Conservation (phyloP, 2,113 vertebrate genomes). For the Hippocampus guttulatus region DNA sequence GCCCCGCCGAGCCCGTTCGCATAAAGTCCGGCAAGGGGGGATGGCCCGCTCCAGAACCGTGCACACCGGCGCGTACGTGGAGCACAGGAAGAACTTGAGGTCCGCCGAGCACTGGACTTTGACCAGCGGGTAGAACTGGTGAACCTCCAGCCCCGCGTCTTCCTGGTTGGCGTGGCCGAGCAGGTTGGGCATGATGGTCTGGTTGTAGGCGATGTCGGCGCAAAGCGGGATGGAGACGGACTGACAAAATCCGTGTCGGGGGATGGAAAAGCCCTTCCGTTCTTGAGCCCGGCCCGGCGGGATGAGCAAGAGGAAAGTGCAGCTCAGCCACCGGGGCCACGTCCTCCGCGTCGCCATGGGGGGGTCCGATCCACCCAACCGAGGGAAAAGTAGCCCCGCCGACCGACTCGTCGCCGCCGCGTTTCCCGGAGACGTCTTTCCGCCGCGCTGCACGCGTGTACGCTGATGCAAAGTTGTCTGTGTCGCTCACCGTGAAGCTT, state of each 20-base stretch:
- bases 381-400: constrained; percentile 6
- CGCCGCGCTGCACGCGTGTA: background rate
- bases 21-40: constrained; percentile 81
- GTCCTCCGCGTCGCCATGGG: constrained; percentile 40
- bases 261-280: constrained; percentile 76
- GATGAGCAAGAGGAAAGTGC: constrained; percentile 33
- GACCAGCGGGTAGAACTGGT: constrained; percentile 72
- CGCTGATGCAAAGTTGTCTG: background rate
- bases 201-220: constrained; percentile 82
- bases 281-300: constrained; percentile 58
- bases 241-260: constrained; percentile 75
- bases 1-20: constrained; percentile 74
- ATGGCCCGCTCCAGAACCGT: constrained; percentile 83
- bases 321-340: constrained; percentile 21
- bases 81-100: constrained; percentile 70
- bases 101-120: constrained; percentile 39
- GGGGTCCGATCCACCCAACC: background rate
- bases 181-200: constrained; percentile 87
- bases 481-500: background rate
- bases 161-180: constrained; percentile 84
- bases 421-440: background rate
- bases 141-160: constrained; percentile 84
- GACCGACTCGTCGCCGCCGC: background rate
- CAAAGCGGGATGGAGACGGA: constrained; percentile 49
- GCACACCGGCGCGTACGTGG: constrained; percentile 85